These are phyloP conservation scores for Opisthograptis luteolata DNA, from an alignment of 2,888 invertebrate species.

Conservation along the genomic window DNA sequence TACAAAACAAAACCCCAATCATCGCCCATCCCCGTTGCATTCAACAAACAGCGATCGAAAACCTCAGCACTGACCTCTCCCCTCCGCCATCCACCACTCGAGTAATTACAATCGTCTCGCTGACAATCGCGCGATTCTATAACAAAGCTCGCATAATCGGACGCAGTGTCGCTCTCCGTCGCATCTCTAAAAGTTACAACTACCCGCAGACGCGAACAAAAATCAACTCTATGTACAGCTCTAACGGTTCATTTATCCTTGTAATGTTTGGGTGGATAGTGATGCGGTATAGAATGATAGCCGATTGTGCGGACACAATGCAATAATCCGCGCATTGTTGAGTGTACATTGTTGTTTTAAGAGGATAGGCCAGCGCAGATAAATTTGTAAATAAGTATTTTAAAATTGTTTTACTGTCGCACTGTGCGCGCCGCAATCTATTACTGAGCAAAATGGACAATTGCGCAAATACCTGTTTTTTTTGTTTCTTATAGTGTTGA, in stretches of 20 bases:
- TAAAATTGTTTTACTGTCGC: no score
- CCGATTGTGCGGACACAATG: slow-evolving; percentile 82
- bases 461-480: no score
- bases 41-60: slow-evolving; percentile 68
- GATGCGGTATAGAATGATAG: slow-evolving; percentile 59
- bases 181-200: slow-evolving; percentile 58
- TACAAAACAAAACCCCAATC: slow-evolving; percentile 19
- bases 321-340: slow-evolving; percentile 84
- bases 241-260: slow-evolving; percentile 4
- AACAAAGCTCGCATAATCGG: slow-evolving; percentile 82
- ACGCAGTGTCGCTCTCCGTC: slow-evolving; percentile 65
- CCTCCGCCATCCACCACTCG: slow-evolving; percentile 68
- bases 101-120: slow-evolving; percentile 82
- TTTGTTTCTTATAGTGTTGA: no score
- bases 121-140: slow-evolving; percentile 82
- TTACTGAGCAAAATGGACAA: no score
- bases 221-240: slow-evolving; percentile 35
- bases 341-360: slow-evolving; percentile 84
- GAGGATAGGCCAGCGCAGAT: no score
- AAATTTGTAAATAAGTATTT: no score
- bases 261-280: slow-evolving; percentile 47
- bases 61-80: slow-evolving; percentile 55
- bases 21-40: slow-evolving; percentile 43
- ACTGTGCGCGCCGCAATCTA: no score
- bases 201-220: slow-evolving; percentile 34